Conservation (phyloP, 2,113 vertebrate species). For the Toxotes jaculatrix region DNA sequence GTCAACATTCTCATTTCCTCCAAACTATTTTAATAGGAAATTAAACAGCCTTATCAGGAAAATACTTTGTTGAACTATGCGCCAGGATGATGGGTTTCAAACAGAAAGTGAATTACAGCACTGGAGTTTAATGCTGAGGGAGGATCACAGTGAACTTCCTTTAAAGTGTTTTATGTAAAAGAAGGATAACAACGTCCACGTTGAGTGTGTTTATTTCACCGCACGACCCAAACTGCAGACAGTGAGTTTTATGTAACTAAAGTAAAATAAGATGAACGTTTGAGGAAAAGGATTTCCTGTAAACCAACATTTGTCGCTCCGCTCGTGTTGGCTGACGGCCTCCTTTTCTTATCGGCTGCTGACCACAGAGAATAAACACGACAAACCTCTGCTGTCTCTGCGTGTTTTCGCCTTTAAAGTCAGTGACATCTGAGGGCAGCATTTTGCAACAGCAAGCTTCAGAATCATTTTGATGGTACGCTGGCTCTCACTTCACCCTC, state of each 20-base stretch:
- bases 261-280: background rate
- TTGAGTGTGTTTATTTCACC: slow-evolving; percentile 39
- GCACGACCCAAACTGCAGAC: background rate
- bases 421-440: slow-evolving; percentile 1
- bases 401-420: background rate
- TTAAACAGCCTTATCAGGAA: background rate
- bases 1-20: background rate
- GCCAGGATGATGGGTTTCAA: background rate
- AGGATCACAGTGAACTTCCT: too few species aligned
- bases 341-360: slow-evolving; percentile 39
- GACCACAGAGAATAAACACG: slow-evolving; percentile 18
- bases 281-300: slow-evolving; percentile 19
- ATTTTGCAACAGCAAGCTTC: too few species aligned
- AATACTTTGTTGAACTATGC: too few species aligned
- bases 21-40: background rate
- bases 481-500: too few species aligned
- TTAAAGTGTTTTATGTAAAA: slow-evolving; percentile 30
- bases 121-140: background rate
- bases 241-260: background rate
- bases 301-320: slow-evolving; percentile 39
- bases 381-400: slow-evolving; percentile 16
- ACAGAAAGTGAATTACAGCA: background rate
- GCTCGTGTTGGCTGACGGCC: slow-evolving; percentile 39
- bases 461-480: too few species aligned
- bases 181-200: background rate